A percentile compares a stretch with the other conserved stretches of the same genome.
Evolutionary conservation across 2,113 vertebrate genomes (phyloP).

Genomic region (Lonchura striata): DNA sequence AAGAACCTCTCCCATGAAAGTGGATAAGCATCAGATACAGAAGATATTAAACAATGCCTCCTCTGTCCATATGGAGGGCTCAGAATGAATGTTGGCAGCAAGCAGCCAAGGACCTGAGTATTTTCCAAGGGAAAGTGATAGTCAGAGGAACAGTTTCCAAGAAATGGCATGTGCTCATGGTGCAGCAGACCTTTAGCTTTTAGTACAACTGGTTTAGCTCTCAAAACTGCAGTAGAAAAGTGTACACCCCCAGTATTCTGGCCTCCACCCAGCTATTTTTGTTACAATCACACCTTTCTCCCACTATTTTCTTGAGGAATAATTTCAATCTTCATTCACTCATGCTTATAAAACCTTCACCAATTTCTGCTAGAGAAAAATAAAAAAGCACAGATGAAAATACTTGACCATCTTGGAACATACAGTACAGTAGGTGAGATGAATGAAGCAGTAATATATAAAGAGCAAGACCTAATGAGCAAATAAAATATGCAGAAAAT

Average conservation of each 20-base stretch:
- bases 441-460: not conserved
- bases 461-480: slow-evolving; percentile 8
- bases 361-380: not conserved
- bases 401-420: not conserved
- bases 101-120: not conserved
- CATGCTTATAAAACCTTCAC: not conserved
- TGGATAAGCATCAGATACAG: not conserved
- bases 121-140: slow-evolving; percentile 33
- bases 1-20: not conserved
- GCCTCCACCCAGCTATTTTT: not conserved
- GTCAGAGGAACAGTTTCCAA: not conserved
- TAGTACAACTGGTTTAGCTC: not conserved
- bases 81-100: slow-evolving; percentile 5
- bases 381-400: not conserved
- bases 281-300: not conserved
- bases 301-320: not conserved
- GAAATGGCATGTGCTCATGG: not conserved
- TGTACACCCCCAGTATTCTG: not conserved
- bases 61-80: slow-evolving; percentile 3
- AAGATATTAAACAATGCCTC: slow-evolving; percentile 11
- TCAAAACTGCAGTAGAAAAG: not conserved
- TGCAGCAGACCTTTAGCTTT: not conserved
- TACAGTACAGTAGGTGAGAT: not conserved
- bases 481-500: slow-evolving; percentile 26
- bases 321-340: not conserved